Base-by-base conservation (phyloP, 2,113 vertebrate genomes). In the Tor tambroides region DNA sequence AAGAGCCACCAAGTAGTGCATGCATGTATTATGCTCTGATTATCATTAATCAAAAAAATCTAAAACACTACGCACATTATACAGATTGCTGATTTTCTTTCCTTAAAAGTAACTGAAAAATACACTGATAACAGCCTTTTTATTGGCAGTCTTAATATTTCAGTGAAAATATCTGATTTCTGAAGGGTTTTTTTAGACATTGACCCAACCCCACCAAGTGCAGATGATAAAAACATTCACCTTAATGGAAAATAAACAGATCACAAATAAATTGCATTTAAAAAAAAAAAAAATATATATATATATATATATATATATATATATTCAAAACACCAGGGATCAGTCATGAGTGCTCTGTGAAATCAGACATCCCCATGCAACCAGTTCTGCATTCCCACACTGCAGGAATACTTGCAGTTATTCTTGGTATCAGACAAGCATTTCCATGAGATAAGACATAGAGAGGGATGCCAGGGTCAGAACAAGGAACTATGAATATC, bases 361-460 rank as follows among this genome's bases (percentile, higher is more conserved):
- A 83, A 49, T 69, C 21, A n/a, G 63, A 83, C 63, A 6, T 28
- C 59, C 8, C 14, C 26, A 12, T 21, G 23, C 14, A 61, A 51
- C 32, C 6, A 80, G 30, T 59, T 80, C 51, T 80, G 77, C 51
- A 59, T 61, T 63, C 56, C 23, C 56, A 80, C 51, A 14, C 35
- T 43, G 80, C 59, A 65, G 59, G 32, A 30, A 65, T 82, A 46
- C 43, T 14, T 15, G 2, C 28, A 43, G 38, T 67, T 46, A 67
- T 67, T 82, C 26, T 67, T 67, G 8, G 80, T 49, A 30, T 82
- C 61, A 67, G 80, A 69, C 23, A 46, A 49, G 61, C 61, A 82
- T 41, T 80, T 80, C 56, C 78, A 63, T 61, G 14, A 82, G 80
- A 82, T 30, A 82, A 82, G 15, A 41, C 35, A 78, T 21, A 82